A percentile compares a stretch with the other conserved stretches of the same genome.
These are phyloP conservation scores for Eubasilissa splendida DNA, from an alignment of 2,888 invertebrate genomes.

Conservation along the genomic window DNA sequence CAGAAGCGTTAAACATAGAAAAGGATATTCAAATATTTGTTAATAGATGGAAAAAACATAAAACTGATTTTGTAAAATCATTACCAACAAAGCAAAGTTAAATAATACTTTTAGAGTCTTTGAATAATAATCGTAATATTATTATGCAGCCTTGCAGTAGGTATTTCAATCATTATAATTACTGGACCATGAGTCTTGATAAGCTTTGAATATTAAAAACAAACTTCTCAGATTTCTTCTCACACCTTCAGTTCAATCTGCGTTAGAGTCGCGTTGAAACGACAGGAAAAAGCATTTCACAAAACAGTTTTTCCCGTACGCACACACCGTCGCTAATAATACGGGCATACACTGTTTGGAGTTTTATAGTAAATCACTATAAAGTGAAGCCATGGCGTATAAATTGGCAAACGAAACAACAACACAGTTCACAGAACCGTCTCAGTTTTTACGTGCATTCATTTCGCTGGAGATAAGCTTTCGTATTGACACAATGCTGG, in stretches of 20 bases:
- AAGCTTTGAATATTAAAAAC: conserved; percentile 22
- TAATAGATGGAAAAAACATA: too few species aligned
- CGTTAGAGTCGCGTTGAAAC: conserved; percentile 21
- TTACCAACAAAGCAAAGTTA: too few species aligned
- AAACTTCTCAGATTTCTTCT: conserved; percentile 5
- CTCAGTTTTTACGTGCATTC: conserved; percentile 57
- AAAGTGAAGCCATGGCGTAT: conserved; percentile 74
- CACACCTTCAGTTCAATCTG: conserved; percentile 17
- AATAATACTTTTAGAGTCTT: background rate
- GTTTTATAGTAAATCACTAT: conserved; percentile 56
- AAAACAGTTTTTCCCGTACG: conserved; percentile 41
- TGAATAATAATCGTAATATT: background rate
- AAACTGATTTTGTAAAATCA: too few species aligned
- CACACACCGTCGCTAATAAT: conserved; percentile 50
- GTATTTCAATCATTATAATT: conserved; percentile 10
- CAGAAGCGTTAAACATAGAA: too few species aligned
- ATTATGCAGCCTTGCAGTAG: background rate
- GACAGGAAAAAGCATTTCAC: conserved; percentile 25
- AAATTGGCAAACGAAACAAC: conserved; percentile 72
- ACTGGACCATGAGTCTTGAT: conserved; percentile 24
- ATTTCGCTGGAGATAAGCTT: conserved; percentile 52
- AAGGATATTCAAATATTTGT: too few species aligned
- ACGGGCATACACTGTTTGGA: conserved; percentile 38
- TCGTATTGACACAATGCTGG: conserved; percentile 36
- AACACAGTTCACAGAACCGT: conserved; percentile 62